Evolutionary conservation across 2,797 vertebrate species (phyloP).

Genomic region (Lacerta viridis): DNA sequence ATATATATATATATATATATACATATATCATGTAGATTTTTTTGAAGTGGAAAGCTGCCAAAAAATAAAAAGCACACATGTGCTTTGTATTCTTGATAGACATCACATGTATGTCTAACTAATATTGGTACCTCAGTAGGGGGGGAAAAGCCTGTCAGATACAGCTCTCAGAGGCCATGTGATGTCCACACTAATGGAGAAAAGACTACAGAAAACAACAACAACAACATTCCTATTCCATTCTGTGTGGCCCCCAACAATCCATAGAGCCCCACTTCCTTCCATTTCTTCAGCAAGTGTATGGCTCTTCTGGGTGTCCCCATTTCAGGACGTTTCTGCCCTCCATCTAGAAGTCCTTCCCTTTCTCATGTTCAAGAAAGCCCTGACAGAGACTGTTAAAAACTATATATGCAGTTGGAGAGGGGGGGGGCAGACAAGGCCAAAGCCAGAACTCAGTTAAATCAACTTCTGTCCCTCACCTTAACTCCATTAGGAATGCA

Average conservation of each 20-base stretch:
- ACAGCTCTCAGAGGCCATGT: neutral
- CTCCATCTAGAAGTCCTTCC: neutral
- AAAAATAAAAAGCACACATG: neutral
- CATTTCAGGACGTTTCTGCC: neutral
- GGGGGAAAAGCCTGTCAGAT: neutral
- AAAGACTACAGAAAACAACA: neutral
- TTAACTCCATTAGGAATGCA: constrained; percentile 16
- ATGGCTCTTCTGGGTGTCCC: neutral
- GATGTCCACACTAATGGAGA: neutral
- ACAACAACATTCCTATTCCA: neutral
- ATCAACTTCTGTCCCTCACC: constrained; percentile 1
- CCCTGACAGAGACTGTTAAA: neutral
- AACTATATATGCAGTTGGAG: neutral
- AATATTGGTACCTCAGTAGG: neutral
- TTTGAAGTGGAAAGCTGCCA: neutral
- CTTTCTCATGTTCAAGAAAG: neutral
- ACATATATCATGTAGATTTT: too few species aligned
- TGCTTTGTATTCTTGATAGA: neutral
- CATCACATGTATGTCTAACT: neutral
- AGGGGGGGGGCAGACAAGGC: neutral
- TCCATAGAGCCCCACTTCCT: neutral
- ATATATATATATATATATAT: neutral
- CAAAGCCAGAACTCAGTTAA: neutral
- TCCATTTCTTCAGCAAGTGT: neutral
- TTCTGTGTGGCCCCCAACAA: neutral